Percentiles rank a stretch among this genome's conserved stretches.
Conservation (phyloP, 2,888 invertebrate species). For the Synanthedon myopaeformis region DNA sequence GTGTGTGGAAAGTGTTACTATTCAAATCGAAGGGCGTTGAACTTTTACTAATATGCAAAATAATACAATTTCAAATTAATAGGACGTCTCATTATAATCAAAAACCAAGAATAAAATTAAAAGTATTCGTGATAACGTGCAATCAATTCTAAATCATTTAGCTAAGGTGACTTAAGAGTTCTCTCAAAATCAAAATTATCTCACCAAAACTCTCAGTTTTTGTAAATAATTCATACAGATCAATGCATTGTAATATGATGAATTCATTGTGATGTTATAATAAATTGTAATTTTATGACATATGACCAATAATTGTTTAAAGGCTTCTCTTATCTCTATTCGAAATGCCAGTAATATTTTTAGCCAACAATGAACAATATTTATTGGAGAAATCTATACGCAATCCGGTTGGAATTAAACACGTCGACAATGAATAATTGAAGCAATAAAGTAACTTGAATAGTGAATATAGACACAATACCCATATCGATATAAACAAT, state of each 20-base stretch:
- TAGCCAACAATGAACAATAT: not conserved
- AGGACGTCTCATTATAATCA: too few species aligned
- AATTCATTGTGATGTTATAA: too few species aligned
- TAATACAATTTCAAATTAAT: not conserved
- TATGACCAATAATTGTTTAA: too few species aligned
- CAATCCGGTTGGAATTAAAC: conserved; percentile 1
- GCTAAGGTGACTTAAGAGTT: not conserved
- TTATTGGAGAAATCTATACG: not conserved
- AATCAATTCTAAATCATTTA: not conserved
- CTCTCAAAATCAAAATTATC: not conserved
- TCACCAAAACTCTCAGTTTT: not conserved
- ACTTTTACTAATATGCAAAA: not conserved
- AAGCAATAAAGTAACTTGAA: not conserved
- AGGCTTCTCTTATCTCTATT: too few species aligned
- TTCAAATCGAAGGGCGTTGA: not conserved
- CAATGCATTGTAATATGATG: too few species aligned
- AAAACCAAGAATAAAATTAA: not conserved
- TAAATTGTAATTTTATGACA: too few species aligned
- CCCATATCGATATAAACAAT: not conserved
- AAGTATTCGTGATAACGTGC: not conserved
- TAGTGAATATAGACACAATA: not conserved
- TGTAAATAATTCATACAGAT: not conserved
- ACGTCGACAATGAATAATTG: not conserved
- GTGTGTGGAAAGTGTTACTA: not conserved
- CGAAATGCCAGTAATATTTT: not conserved